Evolutionary conservation across 2,888 invertebrate species (phyloP).

Genomic region (Tolmerus cingulatus): DNA sequence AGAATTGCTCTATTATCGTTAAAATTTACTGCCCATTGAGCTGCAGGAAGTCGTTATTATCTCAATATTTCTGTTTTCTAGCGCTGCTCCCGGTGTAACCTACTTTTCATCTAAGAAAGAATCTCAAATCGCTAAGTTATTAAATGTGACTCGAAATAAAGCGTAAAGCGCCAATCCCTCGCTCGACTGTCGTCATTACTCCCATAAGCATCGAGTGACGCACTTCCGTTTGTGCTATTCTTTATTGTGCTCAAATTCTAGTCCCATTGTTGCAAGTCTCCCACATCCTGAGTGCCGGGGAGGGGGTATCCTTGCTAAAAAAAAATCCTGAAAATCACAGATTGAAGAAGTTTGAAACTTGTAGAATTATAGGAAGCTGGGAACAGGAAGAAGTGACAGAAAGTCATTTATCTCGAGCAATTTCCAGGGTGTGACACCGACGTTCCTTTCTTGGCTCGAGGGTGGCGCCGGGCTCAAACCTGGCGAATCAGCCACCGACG

Average conservation of each 20-base stretch:
- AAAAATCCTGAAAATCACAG: constrained; percentile 17
- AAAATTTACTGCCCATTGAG: constrained; percentile 36
- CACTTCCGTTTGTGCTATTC: constrained; percentile 27
- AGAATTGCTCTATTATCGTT: constrained; percentile 28
- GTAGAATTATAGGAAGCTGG: constrained; percentile 18
- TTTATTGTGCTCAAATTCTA: constrained; percentile 22
- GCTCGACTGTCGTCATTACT: constrained; percentile 7
- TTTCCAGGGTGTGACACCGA: constrained; percentile 1
- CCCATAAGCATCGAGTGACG: constrained; percentile 28
- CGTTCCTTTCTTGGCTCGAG: not conserved
- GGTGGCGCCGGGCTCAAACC: not conserved
- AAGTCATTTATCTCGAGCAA: constrained; percentile 30
- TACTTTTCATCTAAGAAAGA: not conserved
- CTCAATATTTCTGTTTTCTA: not conserved
- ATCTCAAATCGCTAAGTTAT: not conserved
- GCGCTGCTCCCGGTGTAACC: not conserved
- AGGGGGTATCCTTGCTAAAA: not conserved
- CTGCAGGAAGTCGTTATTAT: constrained; percentile 25
- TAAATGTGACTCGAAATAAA: not conserved
- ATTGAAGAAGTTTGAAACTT: constrained; percentile 13
- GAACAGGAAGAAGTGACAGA: constrained; percentile 36
- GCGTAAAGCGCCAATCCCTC: not conserved
- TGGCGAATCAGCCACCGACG: not conserved
- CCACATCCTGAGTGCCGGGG: not conserved
- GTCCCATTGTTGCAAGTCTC: not conserved